phyloP scores from a whole-genome alignment of 2,888 invertebrate species.

The Portevinia maculata region DNA sequence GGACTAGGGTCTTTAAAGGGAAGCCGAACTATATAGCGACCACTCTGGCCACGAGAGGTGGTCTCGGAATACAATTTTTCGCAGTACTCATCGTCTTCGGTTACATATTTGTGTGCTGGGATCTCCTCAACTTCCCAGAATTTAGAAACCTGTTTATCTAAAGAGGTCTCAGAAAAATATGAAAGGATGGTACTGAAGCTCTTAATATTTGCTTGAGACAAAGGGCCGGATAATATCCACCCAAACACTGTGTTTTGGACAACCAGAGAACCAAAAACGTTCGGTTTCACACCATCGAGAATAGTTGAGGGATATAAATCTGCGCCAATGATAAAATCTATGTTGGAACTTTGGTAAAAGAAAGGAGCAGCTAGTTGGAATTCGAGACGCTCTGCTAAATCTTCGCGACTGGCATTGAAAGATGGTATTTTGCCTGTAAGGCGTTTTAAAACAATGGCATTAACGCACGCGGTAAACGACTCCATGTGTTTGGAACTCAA shows the following conservation, averaged over 20 bases:
- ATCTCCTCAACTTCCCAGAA: constrained; percentile 17
- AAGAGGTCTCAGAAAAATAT: constrained; percentile 9
- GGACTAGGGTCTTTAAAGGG: too few relatives aligned
- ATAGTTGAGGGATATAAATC: constrained; percentile 26
- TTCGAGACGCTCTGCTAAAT: too few relatives aligned
- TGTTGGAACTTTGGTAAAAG: constrained; percentile 16
- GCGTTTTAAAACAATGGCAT: constrained; percentile 21
- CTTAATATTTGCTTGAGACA: neutral
- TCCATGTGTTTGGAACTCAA: neutral
- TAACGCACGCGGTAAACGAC: neutral
- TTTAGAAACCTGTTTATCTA: constrained; percentile 7
- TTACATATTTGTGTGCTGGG: too few relatives aligned
- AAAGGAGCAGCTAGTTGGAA: constrained; percentile 16
- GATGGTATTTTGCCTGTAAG: constrained; percentile 24
- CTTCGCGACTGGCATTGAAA: neutral
- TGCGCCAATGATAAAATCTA: constrained; percentile 29
- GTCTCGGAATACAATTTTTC: too few relatives aligned
- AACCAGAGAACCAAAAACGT: constrained; percentile 1
- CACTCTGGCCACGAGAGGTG: too few relatives aligned
- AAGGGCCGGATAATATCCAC: neutral
- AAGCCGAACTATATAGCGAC: too few relatives aligned
- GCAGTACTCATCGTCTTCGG: too few relatives aligned
- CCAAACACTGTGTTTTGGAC: constrained; percentile 30
- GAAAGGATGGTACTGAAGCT: neutral
- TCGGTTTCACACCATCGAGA: constrained; percentile 3